Evolutionary conservation across 2,888 invertebrate species (phyloP).

Genomic region (Hecatera dysodea): DNA sequence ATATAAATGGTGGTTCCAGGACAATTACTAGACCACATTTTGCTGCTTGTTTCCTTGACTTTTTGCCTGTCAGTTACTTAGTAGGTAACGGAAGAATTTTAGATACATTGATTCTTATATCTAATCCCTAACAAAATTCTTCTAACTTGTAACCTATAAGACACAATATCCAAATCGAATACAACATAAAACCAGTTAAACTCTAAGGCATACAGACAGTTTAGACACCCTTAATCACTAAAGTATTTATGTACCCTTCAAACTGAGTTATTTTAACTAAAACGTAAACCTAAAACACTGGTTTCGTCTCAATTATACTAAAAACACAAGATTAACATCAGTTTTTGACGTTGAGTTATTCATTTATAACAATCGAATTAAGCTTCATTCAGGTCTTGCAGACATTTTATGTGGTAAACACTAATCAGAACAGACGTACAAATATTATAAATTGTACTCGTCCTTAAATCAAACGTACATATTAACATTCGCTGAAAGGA

Average conservation of each 20-base stretch:
- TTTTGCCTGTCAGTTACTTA: too few species aligned
- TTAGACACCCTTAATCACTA: conserved; percentile 12
- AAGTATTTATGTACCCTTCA: conserved; percentile 32
- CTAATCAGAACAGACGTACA: not conserved
- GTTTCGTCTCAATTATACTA: conserved; percentile 19
- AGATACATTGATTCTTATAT: too few species aligned
- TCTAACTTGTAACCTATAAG: too few species aligned
- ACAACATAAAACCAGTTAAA: conserved; percentile 22
- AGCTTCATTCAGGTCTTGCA: not conserved
- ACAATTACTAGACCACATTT: too few species aligned
- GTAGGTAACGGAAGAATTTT: too few species aligned
- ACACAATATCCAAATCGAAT: conserved; percentile 15
- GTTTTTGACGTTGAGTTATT: conserved; percentile 33
- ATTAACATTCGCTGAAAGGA: too few species aligned
- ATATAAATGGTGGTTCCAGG: too few species aligned
- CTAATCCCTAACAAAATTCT: too few species aligned
- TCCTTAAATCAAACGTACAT: too few species aligned
- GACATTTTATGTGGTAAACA: not conserved
- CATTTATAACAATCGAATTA: conserved; percentile 22
- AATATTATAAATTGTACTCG: not conserved
- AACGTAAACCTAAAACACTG: conserved; percentile 13
- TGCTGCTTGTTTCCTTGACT: too few species aligned
- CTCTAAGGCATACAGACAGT: conserved; percentile 6
- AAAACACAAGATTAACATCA: conserved; percentile 31
- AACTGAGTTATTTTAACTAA: conserved; percentile 33